Evolutionary conservation across 2,113 vertebrate genomes (phyloP), one percentile per base, ranked within the genome.

Genomic region (Coracopsis vasa): DNA sequence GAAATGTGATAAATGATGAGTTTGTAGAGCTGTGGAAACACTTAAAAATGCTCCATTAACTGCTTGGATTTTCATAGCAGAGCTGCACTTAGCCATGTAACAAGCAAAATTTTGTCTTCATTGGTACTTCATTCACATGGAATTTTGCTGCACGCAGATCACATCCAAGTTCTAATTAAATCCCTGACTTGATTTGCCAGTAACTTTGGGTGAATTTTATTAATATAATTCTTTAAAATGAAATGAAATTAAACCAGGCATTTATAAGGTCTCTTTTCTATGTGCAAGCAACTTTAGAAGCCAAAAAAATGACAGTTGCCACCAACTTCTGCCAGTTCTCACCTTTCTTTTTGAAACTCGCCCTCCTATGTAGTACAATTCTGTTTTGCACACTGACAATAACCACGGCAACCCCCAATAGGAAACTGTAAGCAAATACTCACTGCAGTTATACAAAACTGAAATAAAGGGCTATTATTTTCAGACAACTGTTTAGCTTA

Each of bases 391-490:
- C 35, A 44, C 31, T 56, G 56, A 67, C 2, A 10, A 80, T 58
- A 92, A 88, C 56, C 66, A 80, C 29, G 41, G 41, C 70, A 93
- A 77, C 21, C 9, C 37, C 13, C 31, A 3, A 70, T 73, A 88
- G 48, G 47, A 87, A 87, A 14, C 11, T 12, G 48, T 39, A 75
- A 84, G 31, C 25, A 86, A 71, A 78, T 60, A 47, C 12, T 54
- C 56, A 50, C 42, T 41, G 66, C 45, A 67, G 48, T 83, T 0
- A 70, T 35, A 91, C 66, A 74, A 90, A 69, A 42, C 11, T 39
- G 71, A 80, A 95, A 95, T 60, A 88, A 93, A 93, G 62, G 33
- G 16, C 67, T 78, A 54, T 95, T 96, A 66, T 80, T 66, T 91
- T 53, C 74, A 83, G 48, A 58, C 28, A n/a, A 53, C 42, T 83